These are phyloP conservation scores for Ispidina picta DNA, from an alignment of 2,797 vertebrate species.

Conservation along the genomic window DNA sequence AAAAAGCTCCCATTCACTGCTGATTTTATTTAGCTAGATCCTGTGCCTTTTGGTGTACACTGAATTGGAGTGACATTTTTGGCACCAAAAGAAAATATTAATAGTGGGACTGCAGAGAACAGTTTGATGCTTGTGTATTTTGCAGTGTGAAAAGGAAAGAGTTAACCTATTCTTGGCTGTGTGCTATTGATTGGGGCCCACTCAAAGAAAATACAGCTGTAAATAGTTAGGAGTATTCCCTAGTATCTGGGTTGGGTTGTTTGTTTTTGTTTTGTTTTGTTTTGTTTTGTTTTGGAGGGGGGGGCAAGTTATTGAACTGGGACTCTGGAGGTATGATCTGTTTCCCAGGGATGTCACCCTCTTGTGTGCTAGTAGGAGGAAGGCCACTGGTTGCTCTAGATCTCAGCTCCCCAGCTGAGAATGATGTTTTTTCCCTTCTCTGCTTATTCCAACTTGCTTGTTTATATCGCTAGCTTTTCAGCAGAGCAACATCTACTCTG, in stretches of 20 bases:
- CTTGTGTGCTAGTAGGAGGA: not conserved
- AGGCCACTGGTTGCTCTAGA: not conserved
- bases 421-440: not conserved
- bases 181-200: not conserved
- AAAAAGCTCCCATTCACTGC: slow-evolving; percentile 41
- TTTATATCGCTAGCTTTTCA: not conserved
- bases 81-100: not conserved
- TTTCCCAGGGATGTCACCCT: not conserved
- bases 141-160: not conserved
- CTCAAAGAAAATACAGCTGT: slow-evolving; percentile 22
- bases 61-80: slow-evolving; percentile 30
- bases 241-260: not conserved
- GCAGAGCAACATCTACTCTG: not conserved
- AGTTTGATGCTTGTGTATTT: not conserved
- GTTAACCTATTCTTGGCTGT: slow-evolving; percentile 53
- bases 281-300: not conserved
- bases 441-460: not conserved
- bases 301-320: not conserved
- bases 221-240: slow-evolving; percentile 18
- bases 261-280: not conserved
- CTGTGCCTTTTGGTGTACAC: not conserved
- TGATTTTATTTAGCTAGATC: slow-evolving; percentile 46
- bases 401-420: slow-evolving; percentile 33
- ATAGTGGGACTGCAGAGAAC: not conserved
- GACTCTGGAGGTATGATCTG: not conserved